phyloP scores from a whole-genome alignment of 2,888 invertebrate species.

The Ectropis crepuscularia region DNA sequence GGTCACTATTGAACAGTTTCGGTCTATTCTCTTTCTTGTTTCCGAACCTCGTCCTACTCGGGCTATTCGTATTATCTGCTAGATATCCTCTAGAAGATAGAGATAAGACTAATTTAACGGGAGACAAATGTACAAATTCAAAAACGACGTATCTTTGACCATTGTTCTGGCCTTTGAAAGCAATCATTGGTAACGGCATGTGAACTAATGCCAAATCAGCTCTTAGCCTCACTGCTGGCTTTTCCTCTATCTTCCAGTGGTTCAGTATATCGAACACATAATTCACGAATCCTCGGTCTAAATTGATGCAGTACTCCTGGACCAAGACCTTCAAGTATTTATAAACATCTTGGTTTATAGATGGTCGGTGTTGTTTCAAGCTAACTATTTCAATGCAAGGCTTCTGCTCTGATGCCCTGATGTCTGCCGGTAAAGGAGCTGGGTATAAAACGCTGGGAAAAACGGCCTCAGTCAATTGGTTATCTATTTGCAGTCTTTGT shows the following conservation, averaged over 20 bases:
- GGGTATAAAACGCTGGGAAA: conserved; percentile 89
- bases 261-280: conserved; percentile 86
- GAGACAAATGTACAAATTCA: conserved; percentile 85
- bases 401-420: conserved; percentile 62
- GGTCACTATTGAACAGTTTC: conserved; percentile 83
- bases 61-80: conserved; percentile 62
- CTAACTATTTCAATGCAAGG: conserved; percentile 86
- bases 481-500: conserved; percentile 90
- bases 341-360: conserved; percentile 83
- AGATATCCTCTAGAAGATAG: conserved; percentile 80
- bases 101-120: conserved; percentile 86
- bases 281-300: conserved; percentile 88
- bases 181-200: conserved; percentile 81
- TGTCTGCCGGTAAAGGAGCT: conserved; percentile 81
- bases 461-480: conserved; percentile 88
- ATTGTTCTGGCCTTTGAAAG: conserved; percentile 69
- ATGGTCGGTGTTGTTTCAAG: conserved; percentile 79
- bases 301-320: conserved; percentile 87
- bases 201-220: conserved; percentile 85
- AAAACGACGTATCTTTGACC: conserved; percentile 75
- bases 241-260: conserved; percentile 84
- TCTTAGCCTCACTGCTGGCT: conserved; percentile 83
- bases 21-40: conserved; percentile 76
- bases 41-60: conserved; percentile 60
- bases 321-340: conserved; percentile 87